Conservation (phyloP, 2,797 vertebrate species). For the Sciurus vulgaris region DNA sequence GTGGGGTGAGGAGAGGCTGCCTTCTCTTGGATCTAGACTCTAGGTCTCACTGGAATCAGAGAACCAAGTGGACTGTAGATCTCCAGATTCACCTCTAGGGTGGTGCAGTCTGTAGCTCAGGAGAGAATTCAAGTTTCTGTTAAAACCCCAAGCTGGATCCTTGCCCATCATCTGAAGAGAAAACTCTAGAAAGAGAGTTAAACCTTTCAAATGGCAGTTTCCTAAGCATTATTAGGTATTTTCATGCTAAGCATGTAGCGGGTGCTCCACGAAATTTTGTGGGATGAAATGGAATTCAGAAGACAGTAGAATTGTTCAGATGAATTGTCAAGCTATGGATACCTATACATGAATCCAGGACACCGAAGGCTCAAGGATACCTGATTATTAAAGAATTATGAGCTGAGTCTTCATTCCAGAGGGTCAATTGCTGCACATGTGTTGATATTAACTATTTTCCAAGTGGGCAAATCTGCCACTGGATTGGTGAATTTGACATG, state of each 20-base stretch:
- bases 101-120: not conserved
- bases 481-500: not conserved
- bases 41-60: not conserved
- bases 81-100: not conserved
- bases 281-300: not conserved
- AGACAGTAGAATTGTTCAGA: not conserved
- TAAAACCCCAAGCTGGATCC: not conserved
- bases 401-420: not conserved
- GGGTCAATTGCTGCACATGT: not conserved
- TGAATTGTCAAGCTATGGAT: not conserved
- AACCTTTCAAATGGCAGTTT: not conserved
- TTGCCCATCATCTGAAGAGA: not conserved
- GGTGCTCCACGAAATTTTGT: not conserved
- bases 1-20: not conserved
- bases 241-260: not conserved
- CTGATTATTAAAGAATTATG: not conserved
- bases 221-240: not conserved
- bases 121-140: not conserved
- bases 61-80: not conserved
- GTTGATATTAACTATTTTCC: not conserved
- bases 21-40: not conserved
- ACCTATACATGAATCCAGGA: not conserved
- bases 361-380: not conserved
- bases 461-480: not conserved
- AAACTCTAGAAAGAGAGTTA: not conserved